phyloP scores from a whole-genome alignment of 2,113 vertebrate genomes.

The Amazona vittata region DNA sequence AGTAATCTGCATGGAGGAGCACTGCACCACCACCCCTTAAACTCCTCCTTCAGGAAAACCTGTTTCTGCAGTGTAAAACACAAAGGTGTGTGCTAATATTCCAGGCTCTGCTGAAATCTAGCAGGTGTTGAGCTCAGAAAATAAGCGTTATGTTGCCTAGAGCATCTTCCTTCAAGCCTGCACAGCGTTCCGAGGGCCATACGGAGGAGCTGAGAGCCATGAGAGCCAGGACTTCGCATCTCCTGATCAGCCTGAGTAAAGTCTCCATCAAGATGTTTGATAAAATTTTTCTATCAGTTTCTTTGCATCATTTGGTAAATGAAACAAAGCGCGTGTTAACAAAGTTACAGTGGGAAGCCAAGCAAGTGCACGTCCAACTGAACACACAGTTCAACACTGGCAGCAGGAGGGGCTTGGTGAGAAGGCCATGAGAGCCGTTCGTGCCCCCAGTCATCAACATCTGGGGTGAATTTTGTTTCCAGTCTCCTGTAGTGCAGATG shows the following conservation, averaged over 20 bases:
- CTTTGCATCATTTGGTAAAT: neutral
- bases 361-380: fast-evolving
- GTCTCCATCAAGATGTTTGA: neutral
- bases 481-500: neutral
- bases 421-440: neutral
- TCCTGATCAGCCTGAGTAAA: neutral
- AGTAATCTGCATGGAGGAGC: neutral
- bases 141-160: neutral
- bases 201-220: neutral
- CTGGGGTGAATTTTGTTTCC: neutral
- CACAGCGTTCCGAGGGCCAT: neutral
- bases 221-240: neutral
- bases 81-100: neutral
- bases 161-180: neutral
- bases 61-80: neutral
- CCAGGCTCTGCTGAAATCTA: neutral
- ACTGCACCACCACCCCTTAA: neutral
- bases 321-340: neutral
- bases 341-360: neutral
- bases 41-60: neutral
- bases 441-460: neutral
- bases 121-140: neutral
- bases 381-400: neutral
- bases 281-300: neutral
- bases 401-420: neutral